Evolutionary conservation across 2,797 vertebrate species (phyloP).

Genomic region (Myotis findleyi): DNA sequence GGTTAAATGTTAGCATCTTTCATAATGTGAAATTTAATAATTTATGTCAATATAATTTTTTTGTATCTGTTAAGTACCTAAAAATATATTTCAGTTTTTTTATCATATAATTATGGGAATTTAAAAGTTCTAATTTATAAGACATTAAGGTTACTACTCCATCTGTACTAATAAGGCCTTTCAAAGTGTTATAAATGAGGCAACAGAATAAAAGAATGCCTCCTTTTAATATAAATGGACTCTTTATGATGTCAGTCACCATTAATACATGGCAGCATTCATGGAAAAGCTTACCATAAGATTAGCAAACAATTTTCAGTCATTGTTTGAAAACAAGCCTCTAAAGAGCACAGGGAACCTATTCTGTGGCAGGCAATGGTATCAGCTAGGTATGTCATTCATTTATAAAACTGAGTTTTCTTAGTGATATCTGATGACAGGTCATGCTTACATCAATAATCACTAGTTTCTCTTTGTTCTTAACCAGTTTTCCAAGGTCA

Average conservation of each 20-base stretch:
- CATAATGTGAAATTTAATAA: constrained; percentile 37
- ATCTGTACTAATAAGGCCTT: background rate
- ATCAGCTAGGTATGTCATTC: background rate
- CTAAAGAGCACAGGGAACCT: background rate
- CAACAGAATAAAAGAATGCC: background rate
- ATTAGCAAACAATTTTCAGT: background rate
- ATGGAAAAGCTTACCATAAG: background rate
- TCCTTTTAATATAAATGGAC: background rate
- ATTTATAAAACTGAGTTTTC: background rate
- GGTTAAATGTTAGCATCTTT: background rate
- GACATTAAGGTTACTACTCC: background rate
- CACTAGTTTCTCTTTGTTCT: background rate
- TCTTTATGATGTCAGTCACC: background rate
- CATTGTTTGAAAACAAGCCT: background rate
- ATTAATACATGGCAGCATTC: background rate
- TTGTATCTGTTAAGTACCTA: background rate
- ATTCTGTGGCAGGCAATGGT: background rate
- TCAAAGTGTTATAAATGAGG: background rate
- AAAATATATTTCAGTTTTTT: background rate
- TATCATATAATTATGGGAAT: background rate
- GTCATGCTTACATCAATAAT: background rate
- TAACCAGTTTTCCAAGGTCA: background rate
- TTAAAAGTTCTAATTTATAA: background rate
- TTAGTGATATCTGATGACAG: background rate
- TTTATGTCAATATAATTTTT: background rate